Evolutionary conservation across 2,888 invertebrate species (phyloP).

Genomic region (Aphodius sticticus): DNA sequence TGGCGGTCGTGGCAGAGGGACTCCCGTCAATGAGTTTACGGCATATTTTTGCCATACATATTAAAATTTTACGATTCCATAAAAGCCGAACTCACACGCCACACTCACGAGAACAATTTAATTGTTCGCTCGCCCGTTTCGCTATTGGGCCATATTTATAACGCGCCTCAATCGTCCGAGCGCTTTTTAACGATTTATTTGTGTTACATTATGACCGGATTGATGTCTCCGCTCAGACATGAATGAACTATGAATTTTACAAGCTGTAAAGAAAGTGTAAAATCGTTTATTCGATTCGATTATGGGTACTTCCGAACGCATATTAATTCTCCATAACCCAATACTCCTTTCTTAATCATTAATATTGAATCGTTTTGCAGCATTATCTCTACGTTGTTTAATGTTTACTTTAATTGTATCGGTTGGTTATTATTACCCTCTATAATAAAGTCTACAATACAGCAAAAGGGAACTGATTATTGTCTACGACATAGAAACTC

Average conservation of each 20-base stretch:
- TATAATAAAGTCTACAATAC: too few relatives aligned
- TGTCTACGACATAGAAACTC: too few relatives aligned
- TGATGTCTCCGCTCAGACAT: neutral
- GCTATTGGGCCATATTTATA: neutral
- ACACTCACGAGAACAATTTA: neutral
- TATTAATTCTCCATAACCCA: too few relatives aligned
- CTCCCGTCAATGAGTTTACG: constrained; percentile 4
- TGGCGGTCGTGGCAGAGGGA: neutral
- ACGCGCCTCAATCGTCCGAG: neutral
- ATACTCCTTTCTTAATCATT: too few relatives aligned
- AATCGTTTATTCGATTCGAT: neutral
- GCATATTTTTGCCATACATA: constrained; percentile 4
- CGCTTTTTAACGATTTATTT: constrained; percentile 4
- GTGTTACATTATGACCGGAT: neutral
- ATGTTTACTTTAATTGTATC: too few relatives aligned
- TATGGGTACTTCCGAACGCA: neutral
- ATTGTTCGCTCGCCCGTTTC: neutral
- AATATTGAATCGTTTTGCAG: too few relatives aligned
- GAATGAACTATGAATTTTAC: constrained; percentile 4
- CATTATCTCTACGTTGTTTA: too few relatives aligned
- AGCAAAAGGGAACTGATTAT: too few relatives aligned
- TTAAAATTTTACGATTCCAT: constrained; percentile 4
- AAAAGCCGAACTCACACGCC: neutral
- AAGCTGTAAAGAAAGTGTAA: neutral
- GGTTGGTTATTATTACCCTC: too few relatives aligned